Evolutionary conservation across 1,140 invertebrate genomes (phyloP).

Genomic region (Panulirus ornatus): DNA sequence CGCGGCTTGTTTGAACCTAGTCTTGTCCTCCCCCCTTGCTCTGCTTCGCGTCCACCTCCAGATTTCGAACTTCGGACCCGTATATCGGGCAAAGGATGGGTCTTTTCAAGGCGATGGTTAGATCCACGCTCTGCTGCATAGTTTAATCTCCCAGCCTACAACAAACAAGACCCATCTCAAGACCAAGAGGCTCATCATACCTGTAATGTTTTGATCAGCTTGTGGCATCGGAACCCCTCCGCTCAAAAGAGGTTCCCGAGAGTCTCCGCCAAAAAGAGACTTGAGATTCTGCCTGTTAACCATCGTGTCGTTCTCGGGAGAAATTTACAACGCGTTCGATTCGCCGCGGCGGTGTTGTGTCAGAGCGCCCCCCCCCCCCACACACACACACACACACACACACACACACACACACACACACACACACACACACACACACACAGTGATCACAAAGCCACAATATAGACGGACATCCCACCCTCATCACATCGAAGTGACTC

Average conservation of each 20-base stretch:
- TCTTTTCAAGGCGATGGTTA: too few species aligned
- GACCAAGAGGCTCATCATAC: background rate
- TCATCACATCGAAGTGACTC: background rate
- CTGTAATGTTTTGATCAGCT: background rate
- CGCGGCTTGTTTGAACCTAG: background rate
- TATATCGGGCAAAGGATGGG: background rate
- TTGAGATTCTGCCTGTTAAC: conserved; percentile 1
- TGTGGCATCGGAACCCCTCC: background rate
- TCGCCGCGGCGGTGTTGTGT: background rate
- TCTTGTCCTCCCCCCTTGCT: background rate
- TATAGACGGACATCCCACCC: background rate
- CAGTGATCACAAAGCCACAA: background rate
- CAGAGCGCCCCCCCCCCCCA: too few species aligned
- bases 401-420: too few species aligned
- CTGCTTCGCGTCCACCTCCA: background rate
- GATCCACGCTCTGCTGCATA: background rate
- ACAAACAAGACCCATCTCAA: too few species aligned
- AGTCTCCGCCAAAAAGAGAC: too few species aligned
- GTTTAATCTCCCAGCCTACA: background rate
- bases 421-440: too few species aligned
- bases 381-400: too few species aligned
- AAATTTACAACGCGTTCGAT: background rate
- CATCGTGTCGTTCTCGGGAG: background rate
- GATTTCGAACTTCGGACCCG: background rate
- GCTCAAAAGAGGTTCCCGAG: background rate